These are phyloP conservation scores for Beris chalybata DNA, from an alignment of 2,888 invertebrate species.

Conservation along the genomic window DNA sequence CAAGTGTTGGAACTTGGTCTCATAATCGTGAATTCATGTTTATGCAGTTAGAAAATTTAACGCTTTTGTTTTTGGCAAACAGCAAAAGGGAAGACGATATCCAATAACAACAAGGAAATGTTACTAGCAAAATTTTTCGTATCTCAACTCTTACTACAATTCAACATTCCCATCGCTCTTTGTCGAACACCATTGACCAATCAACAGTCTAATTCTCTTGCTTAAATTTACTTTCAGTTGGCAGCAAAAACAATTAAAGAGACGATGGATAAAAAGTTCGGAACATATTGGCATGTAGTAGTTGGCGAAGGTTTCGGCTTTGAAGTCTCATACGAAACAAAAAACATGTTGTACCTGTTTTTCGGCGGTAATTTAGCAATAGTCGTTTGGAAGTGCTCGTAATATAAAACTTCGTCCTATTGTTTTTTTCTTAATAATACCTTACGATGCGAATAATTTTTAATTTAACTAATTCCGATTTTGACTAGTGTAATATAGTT, in stretches of 20 bases:
- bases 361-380: conserved; percentile 90
- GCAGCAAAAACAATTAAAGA: conserved; percentile 96
- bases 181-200: too few relatives aligned
- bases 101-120: too few relatives aligned
- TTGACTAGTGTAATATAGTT: neutral
- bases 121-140: too few relatives aligned
- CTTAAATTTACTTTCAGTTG: conserved; percentile 57
- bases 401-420: conserved; percentile 42
- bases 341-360: conserved; percentile 83
- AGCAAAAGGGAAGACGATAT: too few relatives aligned
- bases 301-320: conserved; percentile 95
- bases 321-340: conserved; percentile 88
- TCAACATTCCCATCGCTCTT: too few relatives aligned
- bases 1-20: too few relatives aligned
- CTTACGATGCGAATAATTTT: neutral
- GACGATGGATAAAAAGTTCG: conserved; percentile 93
- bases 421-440: too few relatives aligned
- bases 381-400: conserved; percentile 86
- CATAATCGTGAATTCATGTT: too few relatives aligned
- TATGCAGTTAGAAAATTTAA: too few relatives aligned
- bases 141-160: too few relatives aligned
- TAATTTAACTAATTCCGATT: neutral
- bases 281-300: conserved; percentile 92
- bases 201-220: too few relatives aligned
- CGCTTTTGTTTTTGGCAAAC: too few relatives aligned